These are phyloP conservation scores for Malurus splendens DNA, from an alignment of 2,797 vertebrate genomes.

Conservation along the genomic window DNA sequence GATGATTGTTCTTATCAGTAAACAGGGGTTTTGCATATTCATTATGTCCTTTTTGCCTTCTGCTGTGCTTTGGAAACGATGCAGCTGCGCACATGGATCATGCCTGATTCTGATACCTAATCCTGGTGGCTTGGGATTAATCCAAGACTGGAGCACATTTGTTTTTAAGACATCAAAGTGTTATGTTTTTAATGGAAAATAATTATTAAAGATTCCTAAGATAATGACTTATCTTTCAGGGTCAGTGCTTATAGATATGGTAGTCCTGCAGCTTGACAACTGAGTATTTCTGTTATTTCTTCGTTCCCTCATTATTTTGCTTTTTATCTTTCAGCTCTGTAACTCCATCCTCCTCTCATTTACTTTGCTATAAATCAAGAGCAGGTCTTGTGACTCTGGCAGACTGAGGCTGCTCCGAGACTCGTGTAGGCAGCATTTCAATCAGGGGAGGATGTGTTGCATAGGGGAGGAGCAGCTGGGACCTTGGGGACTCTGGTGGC, in stretches of 20 bases:
- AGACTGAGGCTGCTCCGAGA: background rate
- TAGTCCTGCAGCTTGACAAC: background rate
- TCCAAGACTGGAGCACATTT: fast-evolving
- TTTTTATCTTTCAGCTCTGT: background rate
- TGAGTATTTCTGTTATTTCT: background rate
- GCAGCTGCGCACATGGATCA: background rate
- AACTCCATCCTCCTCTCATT: background rate
- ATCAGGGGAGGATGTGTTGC: background rate
- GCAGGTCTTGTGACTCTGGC: background rate
- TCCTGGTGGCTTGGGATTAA: background rate
- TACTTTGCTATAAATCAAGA: background rate
- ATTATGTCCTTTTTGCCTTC: background rate
- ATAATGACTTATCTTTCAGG: fast-evolving
- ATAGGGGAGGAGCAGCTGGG: slow-evolving; percentile 14
- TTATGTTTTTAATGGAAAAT: background rate
- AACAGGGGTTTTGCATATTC: background rate
- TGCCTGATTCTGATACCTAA: background rate
- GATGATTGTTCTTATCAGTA: background rate
- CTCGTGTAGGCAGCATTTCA: background rate
- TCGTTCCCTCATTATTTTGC: background rate
- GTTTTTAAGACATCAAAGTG: background rate
- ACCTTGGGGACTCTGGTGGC: background rate
- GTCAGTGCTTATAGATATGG: background rate
- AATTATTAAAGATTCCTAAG: background rate
- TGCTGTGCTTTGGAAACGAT: background rate